Conservation (phyloP, 1,140 invertebrate species). For the Hestina assimilis region DNA sequence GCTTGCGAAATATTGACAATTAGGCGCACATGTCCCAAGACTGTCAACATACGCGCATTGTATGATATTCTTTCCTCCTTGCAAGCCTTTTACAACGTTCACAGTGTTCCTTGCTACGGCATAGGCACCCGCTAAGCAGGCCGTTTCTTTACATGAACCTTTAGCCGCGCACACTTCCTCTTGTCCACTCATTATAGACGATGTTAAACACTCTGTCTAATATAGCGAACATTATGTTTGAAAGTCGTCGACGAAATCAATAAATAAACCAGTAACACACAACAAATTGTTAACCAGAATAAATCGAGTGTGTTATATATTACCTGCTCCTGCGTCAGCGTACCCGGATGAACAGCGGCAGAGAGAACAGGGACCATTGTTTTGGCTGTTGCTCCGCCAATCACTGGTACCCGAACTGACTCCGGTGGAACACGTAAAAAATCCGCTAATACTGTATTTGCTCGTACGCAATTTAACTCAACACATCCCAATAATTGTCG, state of each 20-base stretch:
- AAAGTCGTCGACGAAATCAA: too few relatives aligned
- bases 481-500: conserved; percentile 89
- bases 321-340: conserved; percentile 63
- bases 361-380: conserved; percentile 92
- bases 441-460: conserved; percentile 84
- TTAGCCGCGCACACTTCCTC: conserved; percentile 55
- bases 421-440: conserved; percentile 80
- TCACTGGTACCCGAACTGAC: conserved; percentile 86
- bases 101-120: conserved; percentile 80
- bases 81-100: conserved; percentile 77
- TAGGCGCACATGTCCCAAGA: conserved; percentile 53
- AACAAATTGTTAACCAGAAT: too few relatives aligned
- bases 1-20: conserved; percentile 63
- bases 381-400: conserved; percentile 88
- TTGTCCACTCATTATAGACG: conserved; percentile 62
- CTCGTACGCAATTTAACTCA: conserved; percentile 86
- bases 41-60: conserved; percentile 79
- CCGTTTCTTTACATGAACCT: conserved; percentile 47
- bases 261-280: too few relatives aligned
- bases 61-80: conserved; percentile 69
- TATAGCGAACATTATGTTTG: background rate
- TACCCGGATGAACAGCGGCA: conserved; percentile 79
- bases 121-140: conserved; percentile 76
- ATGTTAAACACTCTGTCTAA: conserved; percentile 63
- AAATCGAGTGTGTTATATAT: conserved; percentile 2